Percentiles rank a stretch among this genome's conserved stretches.
phyloP scores from a whole-genome alignment of 2,797 vertebrate species.

The Pipistrellus pygmaeus region DNA sequence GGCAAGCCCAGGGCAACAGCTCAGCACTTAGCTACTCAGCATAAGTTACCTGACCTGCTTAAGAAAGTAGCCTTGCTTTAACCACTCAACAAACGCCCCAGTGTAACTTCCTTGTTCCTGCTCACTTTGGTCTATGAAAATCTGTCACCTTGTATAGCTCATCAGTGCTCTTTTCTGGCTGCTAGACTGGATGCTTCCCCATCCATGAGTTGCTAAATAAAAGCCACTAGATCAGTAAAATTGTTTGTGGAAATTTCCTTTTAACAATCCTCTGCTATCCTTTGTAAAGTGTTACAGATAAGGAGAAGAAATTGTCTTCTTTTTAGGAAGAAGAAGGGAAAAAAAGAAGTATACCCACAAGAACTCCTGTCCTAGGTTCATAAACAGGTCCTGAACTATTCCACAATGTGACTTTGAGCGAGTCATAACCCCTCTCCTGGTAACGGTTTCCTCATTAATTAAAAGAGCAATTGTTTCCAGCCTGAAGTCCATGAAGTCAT shows the following conservation, averaged over 20 bases:
- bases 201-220: neutral
- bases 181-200: neutral
- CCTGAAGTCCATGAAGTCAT: neutral
- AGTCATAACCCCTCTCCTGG: neutral
- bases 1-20: neutral
- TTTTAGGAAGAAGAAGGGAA: neutral
- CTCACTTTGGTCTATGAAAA: neutral
- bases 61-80: neutral
- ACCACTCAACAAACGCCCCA: neutral
- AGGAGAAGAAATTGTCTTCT: constrained; percentile 27
- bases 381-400: neutral
- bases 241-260: neutral
- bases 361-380: neutral
- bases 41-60: neutral
- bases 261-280: constrained; percentile 3
- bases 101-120: neutral
- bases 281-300: constrained; percentile 15
- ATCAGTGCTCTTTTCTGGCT: neutral
- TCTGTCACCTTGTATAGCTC: neutral
- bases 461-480: constrained; percentile 14
- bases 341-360: neutral
- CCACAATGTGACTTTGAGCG: neutral
- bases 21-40: neutral
- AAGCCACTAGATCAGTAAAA: neutral
- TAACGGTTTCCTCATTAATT: neutral